phyloP scores from a whole-genome alignment of 2,113 vertebrate species.

The Actenoides lindsayi region DNA sequence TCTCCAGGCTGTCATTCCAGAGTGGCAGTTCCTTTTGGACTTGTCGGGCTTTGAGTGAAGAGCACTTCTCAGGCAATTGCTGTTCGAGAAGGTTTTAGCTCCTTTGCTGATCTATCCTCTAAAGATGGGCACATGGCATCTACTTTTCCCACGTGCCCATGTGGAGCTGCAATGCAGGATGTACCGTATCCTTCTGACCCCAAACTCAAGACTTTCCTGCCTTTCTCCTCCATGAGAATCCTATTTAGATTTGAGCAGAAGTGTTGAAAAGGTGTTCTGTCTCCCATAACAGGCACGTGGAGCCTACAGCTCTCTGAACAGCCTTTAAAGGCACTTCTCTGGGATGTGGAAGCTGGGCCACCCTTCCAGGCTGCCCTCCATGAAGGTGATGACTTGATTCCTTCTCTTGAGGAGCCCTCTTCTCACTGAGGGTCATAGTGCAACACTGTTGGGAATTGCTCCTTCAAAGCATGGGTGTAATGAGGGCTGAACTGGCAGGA shows the following conservation, averaged over 20 bases:
- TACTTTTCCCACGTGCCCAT: rapidly evolving
- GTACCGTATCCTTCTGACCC: not conserved
- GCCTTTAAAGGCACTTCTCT: not conserved
- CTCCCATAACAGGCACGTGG: rapidly evolving
- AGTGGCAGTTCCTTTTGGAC: not conserved
- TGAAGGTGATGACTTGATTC: not conserved
- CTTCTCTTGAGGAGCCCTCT: not conserved
- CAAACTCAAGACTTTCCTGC: not conserved
- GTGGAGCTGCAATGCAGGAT: not conserved
- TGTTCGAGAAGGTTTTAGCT: not conserved
- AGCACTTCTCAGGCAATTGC: not conserved
- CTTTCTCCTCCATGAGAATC: not conserved
- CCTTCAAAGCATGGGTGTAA: not conserved
- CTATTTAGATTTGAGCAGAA: not conserved
- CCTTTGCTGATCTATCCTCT: not conserved
- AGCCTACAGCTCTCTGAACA: not conserved
- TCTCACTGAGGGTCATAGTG: not conserved
- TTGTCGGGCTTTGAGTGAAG: not conserved
- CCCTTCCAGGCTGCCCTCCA: not conserved
- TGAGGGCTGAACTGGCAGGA: not conserved
- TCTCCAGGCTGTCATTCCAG: not conserved
- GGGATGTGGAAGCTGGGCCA: not conserved
- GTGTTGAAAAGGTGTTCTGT: not conserved
- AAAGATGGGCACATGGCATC: not conserved
- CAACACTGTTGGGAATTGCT: not conserved